Evolutionary conservation across 2,797 vertebrate genomes (phyloP), one percentile per base, ranked within the genome.

Genomic region (Clarias pachynema): DNA sequence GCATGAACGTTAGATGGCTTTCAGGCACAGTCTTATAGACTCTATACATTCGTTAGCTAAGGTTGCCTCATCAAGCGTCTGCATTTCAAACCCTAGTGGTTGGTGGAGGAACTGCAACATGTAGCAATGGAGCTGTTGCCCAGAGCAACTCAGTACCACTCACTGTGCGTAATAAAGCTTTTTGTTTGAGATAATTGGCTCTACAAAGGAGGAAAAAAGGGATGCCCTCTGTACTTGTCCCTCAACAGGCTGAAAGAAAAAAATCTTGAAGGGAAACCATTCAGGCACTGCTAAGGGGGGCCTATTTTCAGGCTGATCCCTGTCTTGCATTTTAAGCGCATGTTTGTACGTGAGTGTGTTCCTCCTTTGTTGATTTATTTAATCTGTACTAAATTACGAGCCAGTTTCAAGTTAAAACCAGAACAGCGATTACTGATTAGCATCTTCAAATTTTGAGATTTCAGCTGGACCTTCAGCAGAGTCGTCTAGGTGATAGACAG

Each of bases 171-270:
- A 85, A 73, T 81, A 86, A 86, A 87, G 85, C 87, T 87, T 92
- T 49, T 91, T 91, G 89, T 95, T 94, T 93, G 91, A 93, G 90
- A 91, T 95, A 95, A 95, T 94, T 95, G 94, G 91, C 92, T 91
- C 93, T 94, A 94, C 92, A 94, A 90, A 93, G 91, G 6, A 85
- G 92, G 88, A 74, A 31, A 44, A 85, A 72, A 73, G 37, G 44
- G 68, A 62, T 57, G 56, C 66, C 80, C 85, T 86, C 86, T 77
- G 79, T 70, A 66, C 49, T 68, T 57, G 44, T 85, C 85, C 79
- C 79, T 57, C 56, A 70, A 68, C 81, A 53, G 70, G 81, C 92
- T 77, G 62, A 81, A 77, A 78, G 44, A 49, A 60, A 78, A 60
- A 37, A 20, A 60, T 60, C 75, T 59, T 34, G 56, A 60, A 84